A percentile compares a stretch with the other conserved stretches of the same genome.
phyloP scores from a whole-genome alignment of 1,140 invertebrate species.

The Pseudobourletiella spinata region DNA sequence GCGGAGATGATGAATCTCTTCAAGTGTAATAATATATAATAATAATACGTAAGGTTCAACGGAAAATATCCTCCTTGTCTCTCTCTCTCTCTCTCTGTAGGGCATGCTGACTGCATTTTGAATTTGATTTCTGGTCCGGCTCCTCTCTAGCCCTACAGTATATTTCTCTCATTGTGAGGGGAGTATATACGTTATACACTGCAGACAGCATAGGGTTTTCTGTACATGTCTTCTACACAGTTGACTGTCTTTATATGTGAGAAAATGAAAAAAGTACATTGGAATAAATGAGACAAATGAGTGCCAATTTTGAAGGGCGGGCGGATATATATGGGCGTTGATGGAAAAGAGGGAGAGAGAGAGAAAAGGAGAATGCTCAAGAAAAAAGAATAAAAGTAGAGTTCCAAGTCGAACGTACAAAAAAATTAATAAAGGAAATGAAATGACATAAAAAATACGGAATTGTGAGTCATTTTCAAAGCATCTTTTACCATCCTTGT shows the following conservation, averaged over 20 bases:
- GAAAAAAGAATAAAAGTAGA: constrained; percentile 10
- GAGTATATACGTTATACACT: background rate
- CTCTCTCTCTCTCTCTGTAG: background rate
- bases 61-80: background rate
- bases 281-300: constrained; percentile 35
- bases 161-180: too few relatives aligned
- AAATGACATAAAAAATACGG: constrained; percentile 20
- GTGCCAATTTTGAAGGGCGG: constrained; percentile 34
- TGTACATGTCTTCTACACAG: background rate
- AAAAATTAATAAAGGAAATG: constrained; percentile 23
- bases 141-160: background rate
- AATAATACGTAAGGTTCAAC: background rate
- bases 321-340: constrained; percentile 28
- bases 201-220: background rate
- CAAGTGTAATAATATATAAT: background rate
- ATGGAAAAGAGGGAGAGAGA: background rate
- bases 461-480: constrained; percentile 13
- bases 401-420: constrained; percentile 8
- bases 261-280: constrained; percentile 23
- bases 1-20: background rate
- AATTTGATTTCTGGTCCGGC: background rate
- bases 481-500: background rate
- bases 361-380: background rate
- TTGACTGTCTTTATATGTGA: background rate
- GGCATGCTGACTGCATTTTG: too few relatives aligned